These are phyloP conservation scores for Menidia beryllina DNA, from an alignment of 2,113 vertebrate genomes.

Conservation along the genomic window DNA sequence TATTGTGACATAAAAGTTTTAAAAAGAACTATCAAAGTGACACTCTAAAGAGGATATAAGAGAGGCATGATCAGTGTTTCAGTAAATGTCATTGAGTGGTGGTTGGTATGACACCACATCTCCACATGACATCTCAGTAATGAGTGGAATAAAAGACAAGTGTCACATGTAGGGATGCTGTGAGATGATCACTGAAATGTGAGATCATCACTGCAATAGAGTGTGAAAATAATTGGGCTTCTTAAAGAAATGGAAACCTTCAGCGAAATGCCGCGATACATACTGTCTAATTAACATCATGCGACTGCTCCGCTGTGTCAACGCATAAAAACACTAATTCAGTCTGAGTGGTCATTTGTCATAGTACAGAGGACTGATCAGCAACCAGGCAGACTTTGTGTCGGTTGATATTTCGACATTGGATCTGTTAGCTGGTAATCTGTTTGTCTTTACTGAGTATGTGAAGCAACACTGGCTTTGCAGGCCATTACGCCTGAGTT, in stretches of 20 bases:
- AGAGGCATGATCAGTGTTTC: neutral
- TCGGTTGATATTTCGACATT: conserved; percentile 21
- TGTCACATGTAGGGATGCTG: conserved; percentile 10
- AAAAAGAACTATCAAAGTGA: neutral
- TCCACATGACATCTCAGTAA: conserved; percentile 2
- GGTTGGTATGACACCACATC: conserved; percentile 10
- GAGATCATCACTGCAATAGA: conserved; percentile 38
- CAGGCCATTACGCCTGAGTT: conserved; percentile 11
- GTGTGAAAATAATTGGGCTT: conserved; percentile 50
- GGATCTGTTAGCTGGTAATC: conserved; percentile 23
- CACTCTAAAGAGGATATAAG: neutral
- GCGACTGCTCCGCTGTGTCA: conserved; percentile 7
- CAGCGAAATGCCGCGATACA: conserved; percentile 35
- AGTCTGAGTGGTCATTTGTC: conserved; percentile 34
- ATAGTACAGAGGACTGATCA: conserved; percentile 6
- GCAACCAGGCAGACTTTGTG: conserved; percentile 1
- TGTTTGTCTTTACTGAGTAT: conserved; percentile 11
- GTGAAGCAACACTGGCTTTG: neutral
- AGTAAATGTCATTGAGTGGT: neutral
- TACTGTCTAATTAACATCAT: conserved; percentile 33
- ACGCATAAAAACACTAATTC: conserved; percentile 34
- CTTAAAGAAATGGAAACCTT: conserved; percentile 36
- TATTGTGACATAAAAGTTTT: neutral
- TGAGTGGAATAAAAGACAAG: conserved; percentile 10
- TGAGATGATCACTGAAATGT: conserved; percentile 27